Conservation (phyloP, 2,888 invertebrate genomes). For the Chrysotoxum bicinctum region DNA sequence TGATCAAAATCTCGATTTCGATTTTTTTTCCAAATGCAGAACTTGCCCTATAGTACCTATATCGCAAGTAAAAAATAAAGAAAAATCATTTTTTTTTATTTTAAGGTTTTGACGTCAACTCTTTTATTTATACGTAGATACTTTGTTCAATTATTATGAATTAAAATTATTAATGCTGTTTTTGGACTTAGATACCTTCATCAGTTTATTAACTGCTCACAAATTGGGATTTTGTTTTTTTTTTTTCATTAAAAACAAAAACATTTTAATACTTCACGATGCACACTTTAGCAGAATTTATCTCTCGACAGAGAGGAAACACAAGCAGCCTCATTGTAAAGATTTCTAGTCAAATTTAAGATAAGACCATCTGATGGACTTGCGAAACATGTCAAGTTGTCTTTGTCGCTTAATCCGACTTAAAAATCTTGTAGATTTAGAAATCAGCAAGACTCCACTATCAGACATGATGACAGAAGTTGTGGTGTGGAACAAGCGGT, state of each 20-base stretch:
- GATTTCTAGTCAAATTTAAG: constrained; percentile 28
- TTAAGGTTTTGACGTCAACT: neutral
- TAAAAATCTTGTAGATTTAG: constrained; percentile 32
- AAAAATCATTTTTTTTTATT: neutral
- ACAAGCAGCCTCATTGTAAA: neutral
- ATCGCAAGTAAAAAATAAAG: no score
- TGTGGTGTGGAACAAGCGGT: neutral
- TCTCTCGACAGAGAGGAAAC: neutral
- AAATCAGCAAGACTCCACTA: constrained; percentile 5
- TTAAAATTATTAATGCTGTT: no score
- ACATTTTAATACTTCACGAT: neutral
- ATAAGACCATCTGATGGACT: constrained; percentile 49
- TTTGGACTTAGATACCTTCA: no score
- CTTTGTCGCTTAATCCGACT: constrained; percentile 31
- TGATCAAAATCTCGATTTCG: no score
- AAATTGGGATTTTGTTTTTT: no score
- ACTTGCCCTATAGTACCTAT: no score
- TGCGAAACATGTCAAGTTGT: constrained; percentile 52
- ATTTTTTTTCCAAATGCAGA: no score
- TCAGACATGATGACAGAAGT: neutral
- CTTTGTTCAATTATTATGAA: no score
- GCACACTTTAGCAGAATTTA: neutral
- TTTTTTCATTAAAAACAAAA: neutral
- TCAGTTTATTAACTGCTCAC: no score
- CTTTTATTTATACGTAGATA: neutral